phyloP scores from a whole-genome alignment of 2,113 vertebrate genomes.

The Neomonachus schauinslandi region DNA sequence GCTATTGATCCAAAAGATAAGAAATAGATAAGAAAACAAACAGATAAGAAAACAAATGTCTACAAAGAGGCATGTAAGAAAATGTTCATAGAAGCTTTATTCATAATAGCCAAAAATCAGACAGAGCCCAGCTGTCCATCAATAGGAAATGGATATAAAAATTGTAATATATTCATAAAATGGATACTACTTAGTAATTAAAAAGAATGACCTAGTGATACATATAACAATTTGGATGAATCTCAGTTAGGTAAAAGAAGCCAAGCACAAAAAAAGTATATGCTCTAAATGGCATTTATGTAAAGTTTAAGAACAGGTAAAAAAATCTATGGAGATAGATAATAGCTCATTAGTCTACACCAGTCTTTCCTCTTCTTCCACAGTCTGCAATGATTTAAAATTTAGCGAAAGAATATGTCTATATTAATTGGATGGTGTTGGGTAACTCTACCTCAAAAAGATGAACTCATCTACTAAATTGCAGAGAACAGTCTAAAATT shows the following conservation, averaged over 20 bases:
- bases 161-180: not conserved
- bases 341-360: not conserved
- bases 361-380: not conserved
- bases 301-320: not conserved
- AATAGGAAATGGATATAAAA: not conserved
- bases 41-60: not conserved
- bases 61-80: not conserved
- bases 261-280: not conserved
- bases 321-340: not conserved
- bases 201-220: not conserved
- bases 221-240: not conserved
- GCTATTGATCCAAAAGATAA: not conserved
- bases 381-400: conserved; percentile 4
- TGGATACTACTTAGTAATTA: not conserved
- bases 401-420: not conserved
- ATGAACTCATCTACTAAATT: conserved; percentile 18
- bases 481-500: conserved; percentile 25
- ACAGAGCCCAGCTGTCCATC: not conserved
- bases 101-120: not conserved
- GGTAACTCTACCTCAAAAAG: not conserved
- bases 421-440: conserved; percentile 13
- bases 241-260: not conserved
- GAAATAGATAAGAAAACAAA: not conserved
- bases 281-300: not conserved
- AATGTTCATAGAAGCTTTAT: not conserved